Evolutionary conservation across 2,797 vertebrate genomes (phyloP).

Genomic region (Muraenolepis orangiensis): DNA sequence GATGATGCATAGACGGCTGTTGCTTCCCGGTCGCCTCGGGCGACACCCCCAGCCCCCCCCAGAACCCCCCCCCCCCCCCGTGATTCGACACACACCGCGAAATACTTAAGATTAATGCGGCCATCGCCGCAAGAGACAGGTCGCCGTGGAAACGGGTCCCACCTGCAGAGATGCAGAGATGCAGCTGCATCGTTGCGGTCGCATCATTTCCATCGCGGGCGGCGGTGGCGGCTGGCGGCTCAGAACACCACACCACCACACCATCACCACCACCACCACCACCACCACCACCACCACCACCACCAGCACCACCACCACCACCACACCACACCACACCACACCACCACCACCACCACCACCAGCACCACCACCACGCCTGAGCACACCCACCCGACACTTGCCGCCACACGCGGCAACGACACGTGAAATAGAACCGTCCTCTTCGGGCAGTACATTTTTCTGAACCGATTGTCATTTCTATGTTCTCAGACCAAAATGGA

Average conservation of each 20-base stretch:
- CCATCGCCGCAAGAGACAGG: constrained; percentile 44
- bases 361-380: too few species aligned
- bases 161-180: too few species aligned
- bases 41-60: constrained; percentile 39
- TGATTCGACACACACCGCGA: constrained; percentile 44
- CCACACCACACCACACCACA: too few species aligned
- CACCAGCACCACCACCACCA: too few species aligned
- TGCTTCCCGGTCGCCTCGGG: constrained; percentile 7
- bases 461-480: not conserved
- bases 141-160: not conserved
- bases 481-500: not conserved
- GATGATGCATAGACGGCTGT: constrained; percentile 39
- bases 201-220: not conserved
- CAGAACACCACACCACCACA: too few species aligned
- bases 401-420: too few species aligned
- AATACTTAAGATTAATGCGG: constrained; percentile 59
- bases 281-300: too few species aligned
- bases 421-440: too few species aligned
- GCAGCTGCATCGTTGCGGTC: too few species aligned
- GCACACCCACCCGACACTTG: too few species aligned
- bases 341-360: too few species aligned
- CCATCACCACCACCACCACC: too few species aligned
- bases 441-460: not conserved
- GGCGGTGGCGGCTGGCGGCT: not conserved
- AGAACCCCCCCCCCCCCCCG: constrained; percentile 40